These are phyloP conservation scores for Thysanoteuthis rhombus DNA, from an alignment of 2,888 invertebrate species.

Conservation along the genomic window DNA sequence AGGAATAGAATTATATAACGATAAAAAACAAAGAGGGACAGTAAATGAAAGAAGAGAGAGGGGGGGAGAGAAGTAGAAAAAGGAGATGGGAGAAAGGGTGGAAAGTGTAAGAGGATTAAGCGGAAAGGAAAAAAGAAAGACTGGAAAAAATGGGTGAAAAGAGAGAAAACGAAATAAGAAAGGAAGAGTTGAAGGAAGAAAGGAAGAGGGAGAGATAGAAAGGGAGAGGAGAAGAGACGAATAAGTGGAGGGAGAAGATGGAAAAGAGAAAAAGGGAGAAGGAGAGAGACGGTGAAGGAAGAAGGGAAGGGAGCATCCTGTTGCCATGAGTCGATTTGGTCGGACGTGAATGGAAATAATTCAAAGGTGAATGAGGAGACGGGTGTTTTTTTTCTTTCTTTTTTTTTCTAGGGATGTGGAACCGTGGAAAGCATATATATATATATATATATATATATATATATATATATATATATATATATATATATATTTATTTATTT, in stretches of 20 bases:
- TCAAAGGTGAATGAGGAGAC: neutral
- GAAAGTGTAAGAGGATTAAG: neutral
- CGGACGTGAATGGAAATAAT: neutral
- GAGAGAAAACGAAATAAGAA: neutral
- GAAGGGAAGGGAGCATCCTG: neutral
- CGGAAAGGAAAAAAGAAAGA: neutral
- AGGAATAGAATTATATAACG: no score
- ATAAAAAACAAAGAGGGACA: no score
- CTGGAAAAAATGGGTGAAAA: neutral
- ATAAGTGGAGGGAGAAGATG: no score
- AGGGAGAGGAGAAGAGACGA: neutral
- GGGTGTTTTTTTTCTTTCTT: neutral
- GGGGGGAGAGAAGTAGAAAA: neutral
- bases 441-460: neutral
- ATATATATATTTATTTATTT: no score
- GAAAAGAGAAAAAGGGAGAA: neutral
- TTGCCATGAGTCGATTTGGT: neutral
- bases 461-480: no score
- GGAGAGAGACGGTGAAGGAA: neutral
- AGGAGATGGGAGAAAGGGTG: neutral
- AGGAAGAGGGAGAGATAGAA: neutral
- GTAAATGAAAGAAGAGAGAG: no score
- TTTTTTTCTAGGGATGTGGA: no score
- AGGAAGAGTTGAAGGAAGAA: neutral
- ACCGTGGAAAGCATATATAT: neutral